Evolutionary conservation across 2,113 vertebrate species (phyloP), one percentile per base, ranked within the genome.

Genomic region (Callocephalon fimbriatum): DNA sequence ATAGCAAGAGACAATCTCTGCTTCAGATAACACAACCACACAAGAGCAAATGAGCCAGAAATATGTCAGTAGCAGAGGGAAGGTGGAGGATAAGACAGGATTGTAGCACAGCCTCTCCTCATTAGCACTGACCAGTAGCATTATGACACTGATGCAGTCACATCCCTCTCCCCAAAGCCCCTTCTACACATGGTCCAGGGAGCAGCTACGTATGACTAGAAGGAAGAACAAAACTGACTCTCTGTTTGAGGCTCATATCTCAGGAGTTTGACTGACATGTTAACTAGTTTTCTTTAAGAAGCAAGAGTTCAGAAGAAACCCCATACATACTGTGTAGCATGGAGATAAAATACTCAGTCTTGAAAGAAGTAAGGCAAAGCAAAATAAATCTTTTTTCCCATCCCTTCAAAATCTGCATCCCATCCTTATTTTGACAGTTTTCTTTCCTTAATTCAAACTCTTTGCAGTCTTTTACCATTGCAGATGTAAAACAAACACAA

Each of bases 401-500:
- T 56, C 31, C 31, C 18, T 82, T 66, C 23, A 25, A 44, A 87
- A 95, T 79, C 38, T 91, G 45, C 54, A 95, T 44, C 79, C 29
- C 9, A 2, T 53, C 31, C 47, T 63, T 35, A 78, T 91, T 84
- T 72, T 32, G 44, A 32, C 23, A 77, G 48, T 58, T 80, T 73
- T 93, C 53, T 72, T 61, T 86, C 56, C 38, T 63, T 71, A 87
- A 59, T 89, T 93, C 65, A 67, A 71, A 68, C 48, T 68, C 66
- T 78, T 80, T 58, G 62, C 74, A 68, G 48, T 56, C 18, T 95
- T 88, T 92, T 77, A 86, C 38, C 40, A 71, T 80, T 73, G 70
- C 50, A 85, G 82, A 90, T 70, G 72, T 37, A 90, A 90, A 95
- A 4, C 65, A 95, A 92, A 87, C 29, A 25, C 62, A 95, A 91